Conservation (phyloP, 2,113 vertebrate genomes). For the Lathamus discolor region DNA sequence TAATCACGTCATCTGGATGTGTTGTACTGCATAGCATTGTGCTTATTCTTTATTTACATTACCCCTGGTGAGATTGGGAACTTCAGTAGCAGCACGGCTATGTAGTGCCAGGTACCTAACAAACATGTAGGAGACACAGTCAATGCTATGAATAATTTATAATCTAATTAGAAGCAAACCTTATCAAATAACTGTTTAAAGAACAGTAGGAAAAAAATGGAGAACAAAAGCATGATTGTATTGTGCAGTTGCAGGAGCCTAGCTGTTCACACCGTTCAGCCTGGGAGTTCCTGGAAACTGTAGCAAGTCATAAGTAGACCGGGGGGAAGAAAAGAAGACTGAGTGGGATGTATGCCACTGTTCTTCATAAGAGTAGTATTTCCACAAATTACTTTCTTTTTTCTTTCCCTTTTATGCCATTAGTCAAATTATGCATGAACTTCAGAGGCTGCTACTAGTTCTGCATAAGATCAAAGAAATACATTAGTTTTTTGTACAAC, state of each 20-base stretch:
- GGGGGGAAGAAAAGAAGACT: neutral
- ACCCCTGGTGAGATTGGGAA: neutral
- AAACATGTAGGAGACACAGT: neutral
- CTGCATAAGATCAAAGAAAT: neutral
- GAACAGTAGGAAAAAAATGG: neutral
- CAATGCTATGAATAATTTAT: neutral
- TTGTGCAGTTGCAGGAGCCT: neutral
- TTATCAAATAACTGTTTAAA: neutral
- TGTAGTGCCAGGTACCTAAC: neutral
- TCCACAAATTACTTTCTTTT: constrained; percentile 1
- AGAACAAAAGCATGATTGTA: neutral
- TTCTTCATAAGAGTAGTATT: neutral
- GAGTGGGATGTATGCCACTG: neutral
- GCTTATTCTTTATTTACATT: neutral
- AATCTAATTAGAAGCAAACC: neutral
- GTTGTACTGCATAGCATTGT: neutral
- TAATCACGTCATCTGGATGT: neutral
- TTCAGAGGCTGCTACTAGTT: constrained; percentile 13
- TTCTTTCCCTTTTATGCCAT: neutral
- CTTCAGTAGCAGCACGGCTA: neutral
- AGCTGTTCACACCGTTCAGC: neutral
- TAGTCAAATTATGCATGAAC: neutral
- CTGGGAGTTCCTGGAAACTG: neutral
- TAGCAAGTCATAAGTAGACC: neutral
- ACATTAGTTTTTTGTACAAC: neutral